Percentiles rank a stretch among this genome's conserved stretches.
These are phyloP conservation scores for Pungitius pungitius DNA, from an alignment of 2,113 vertebrate species.

Conservation along the genomic window DNA sequence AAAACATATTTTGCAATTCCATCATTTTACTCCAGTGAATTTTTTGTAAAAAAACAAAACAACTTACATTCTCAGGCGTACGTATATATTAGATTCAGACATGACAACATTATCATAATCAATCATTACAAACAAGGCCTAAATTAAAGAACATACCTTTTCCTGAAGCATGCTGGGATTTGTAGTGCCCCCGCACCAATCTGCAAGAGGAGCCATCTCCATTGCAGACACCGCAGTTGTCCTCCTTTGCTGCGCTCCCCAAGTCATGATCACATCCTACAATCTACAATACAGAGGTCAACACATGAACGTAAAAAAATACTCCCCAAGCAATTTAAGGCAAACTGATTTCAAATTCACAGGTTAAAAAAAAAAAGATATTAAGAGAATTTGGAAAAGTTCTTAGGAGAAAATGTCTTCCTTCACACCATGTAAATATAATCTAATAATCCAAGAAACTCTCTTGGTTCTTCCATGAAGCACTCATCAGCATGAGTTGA, in stretches of 20 bases:
- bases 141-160: constrained; percentile 81
- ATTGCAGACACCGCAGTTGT: constrained; percentile 95
- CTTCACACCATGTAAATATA: constrained; percentile 8
- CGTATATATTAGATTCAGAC: neutral
- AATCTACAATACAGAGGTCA: constrained; percentile 78
- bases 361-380: neutral
- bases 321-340: neutral
- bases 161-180: constrained; percentile 89
- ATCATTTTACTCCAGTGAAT: neutral
- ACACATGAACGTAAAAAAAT: neutral
- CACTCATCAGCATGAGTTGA: too few relatives aligned
- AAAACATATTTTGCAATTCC: neutral
- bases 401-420: constrained; percentile 8
- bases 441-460: constrained; percentile 27
- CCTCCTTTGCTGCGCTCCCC: constrained; percentile 92
- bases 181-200: constrained; percentile 94
- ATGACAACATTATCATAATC: neutral
- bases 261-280: constrained; percentile 96
- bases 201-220: constrained; percentile 96
- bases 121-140: too few relatives aligned
- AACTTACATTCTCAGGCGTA: too few relatives aligned
- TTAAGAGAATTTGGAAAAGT: neutral
- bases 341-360: neutral
- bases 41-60: too few relatives aligned
- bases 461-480: constrained; percentile 11